Base-by-base conservation (phyloP, 2,888 invertebrate species). In the Troides oblongomaculatus region DNA sequence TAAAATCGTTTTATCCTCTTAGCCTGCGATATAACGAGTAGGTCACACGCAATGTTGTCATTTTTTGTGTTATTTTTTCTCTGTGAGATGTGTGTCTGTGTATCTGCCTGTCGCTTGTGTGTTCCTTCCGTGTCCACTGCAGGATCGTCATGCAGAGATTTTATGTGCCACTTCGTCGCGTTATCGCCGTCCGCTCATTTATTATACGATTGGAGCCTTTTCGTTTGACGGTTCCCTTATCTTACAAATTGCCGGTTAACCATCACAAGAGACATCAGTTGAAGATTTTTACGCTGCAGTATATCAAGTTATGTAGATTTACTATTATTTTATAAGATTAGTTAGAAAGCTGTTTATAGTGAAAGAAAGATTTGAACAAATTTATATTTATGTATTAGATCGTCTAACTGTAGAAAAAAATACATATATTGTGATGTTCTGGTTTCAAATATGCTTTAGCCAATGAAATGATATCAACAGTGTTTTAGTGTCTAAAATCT, bases 101-200 rank as follows among this genome's bases (percentile, higher is more conserved):
- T 72, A 85, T 83, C 77, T 83, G 75, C 73, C 10, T 14, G 17
- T 10, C 59, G 69, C 50, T 60, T 66, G 36, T 67, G 50, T 71
- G 73, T 71, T 53, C 18, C n/a, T 6, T 53, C 53, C n/a, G n/a
- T 53, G 53, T 53, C 4, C 0, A 50, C 73, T 78, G 74, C 78
- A 82, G 81, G 84, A 81, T 81, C 78, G 79, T 79, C 83, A 81
- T 83, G 83, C 83, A 81, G 79, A 79, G 68, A 85, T 76, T 89
- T 90, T 89, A 89, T 83, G 89, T 88, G 83, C 84, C 84, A 86
- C 88, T 86, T 84, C 78, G 89, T 87, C 85, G 85, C 81, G 86
- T 85, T 86, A 88, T 89, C 88, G 84, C 84, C 81, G 81, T 73
- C 72, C 74, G 75, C 72, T 74, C 75, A 77, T 78, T 82, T 83